phyloP scores from a whole-genome alignment of 2,797 vertebrate species.

The Clarias pachynema region DNA sequence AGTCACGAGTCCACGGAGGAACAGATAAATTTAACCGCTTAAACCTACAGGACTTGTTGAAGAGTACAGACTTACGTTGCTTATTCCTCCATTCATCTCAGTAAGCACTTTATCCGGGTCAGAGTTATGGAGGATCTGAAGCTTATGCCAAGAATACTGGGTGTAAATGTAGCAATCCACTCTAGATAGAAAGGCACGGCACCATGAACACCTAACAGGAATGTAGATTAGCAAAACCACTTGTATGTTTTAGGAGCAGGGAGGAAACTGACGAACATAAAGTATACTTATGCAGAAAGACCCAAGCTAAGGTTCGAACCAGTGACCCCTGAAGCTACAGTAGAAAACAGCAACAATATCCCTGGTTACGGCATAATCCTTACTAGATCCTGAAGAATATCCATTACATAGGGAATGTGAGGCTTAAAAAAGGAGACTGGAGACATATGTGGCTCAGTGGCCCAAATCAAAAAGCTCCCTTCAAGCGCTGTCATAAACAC shows the following conservation, averaged over 20 bases:
- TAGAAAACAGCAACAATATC: background rate
- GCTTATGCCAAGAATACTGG: background rate
- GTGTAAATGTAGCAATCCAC: background rate
- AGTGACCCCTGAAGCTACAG: background rate
- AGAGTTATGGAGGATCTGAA: background rate
- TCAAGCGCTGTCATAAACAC: conserved; percentile 70
- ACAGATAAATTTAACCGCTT: background rate
- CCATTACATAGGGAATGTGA: background rate
- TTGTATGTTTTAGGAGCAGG: background rate
- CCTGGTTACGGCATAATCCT: background rate
- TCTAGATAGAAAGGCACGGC: background rate
- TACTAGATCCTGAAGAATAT: background rate
- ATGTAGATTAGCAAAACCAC: background rate
- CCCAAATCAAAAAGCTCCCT: conserved; percentile 68
- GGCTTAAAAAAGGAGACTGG: conserved; percentile 58
- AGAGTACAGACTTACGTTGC: background rate
- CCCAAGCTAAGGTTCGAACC: background rate
- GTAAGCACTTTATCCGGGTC: background rate
- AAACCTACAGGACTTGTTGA: background rate
- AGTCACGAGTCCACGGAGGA: background rate
- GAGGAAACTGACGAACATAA: background rate
- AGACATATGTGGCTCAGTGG: conserved; percentile 67
- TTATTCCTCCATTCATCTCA: conserved; percentile 1
- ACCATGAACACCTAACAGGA: background rate
- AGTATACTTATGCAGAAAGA: background rate